Evolutionary conservation across 2,113 vertebrate genomes (phyloP), one percentile per base, ranked within the genome.

Genomic region (Euleptes europaea): DNA sequence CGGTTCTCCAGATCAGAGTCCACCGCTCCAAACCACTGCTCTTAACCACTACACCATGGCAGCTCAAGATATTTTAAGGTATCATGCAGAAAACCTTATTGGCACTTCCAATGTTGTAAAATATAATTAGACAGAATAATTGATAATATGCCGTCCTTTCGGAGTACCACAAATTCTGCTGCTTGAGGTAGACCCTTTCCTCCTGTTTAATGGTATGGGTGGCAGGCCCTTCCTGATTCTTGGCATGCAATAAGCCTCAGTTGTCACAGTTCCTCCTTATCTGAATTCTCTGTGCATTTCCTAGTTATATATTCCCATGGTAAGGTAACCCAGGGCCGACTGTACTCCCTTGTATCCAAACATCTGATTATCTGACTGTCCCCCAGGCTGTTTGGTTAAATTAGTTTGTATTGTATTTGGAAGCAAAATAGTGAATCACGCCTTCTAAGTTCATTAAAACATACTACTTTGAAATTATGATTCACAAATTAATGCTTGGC

Each of bases 391-490:
- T 40, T 70, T 69, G 74, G 35, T 78, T 84, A 69, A 84, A 78
- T 84, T 70, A 78, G 65, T 84, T 70, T 78, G 28, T 49, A 84
- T 78, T 84, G 74, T 86, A 79, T 10, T 65, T 67, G 31, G 51
- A 74, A 0, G 1, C 86, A 88, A 47, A 17, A 86, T 91, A 87
- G 78, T 63, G 76, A 80, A 92, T 91, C 86, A 88, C 3, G 21
- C 65, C 83, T 87, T 84, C n/a, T 65, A 93, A 91, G 60, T 90
- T 91, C 89, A 70, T 87, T 93, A 94, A 90, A 86, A 91, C 82
- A 21, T 47, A 66, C 78, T 87, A 75, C 86, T 94, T 44, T 2
- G 90, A 88, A 94, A 92, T 82, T 15, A 86, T 85, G 90, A 88
- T 73, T 75, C 66, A 88, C 89, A 86, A 91, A 54, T 80, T 91